Percentiles rank a stretch among this genome's conserved stretches.
Conservation (phyloP, 2,113 vertebrate genomes). For the Cyprinodon tularosa region DNA sequence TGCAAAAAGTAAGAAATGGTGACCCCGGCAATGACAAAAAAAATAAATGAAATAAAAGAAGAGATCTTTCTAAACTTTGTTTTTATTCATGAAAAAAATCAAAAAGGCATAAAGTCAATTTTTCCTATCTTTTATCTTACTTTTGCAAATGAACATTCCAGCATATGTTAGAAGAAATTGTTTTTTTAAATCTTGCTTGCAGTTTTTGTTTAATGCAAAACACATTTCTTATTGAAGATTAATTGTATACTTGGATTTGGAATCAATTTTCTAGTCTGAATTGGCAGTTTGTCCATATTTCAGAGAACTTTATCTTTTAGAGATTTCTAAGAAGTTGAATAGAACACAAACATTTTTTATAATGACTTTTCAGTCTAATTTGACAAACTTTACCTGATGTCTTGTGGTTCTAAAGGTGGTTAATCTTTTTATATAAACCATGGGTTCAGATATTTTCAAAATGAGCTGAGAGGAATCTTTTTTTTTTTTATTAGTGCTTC, state of each 20-base stretch:
- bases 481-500: too few relatives aligned
- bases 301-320: too few relatives aligned
- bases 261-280: too few relatives aligned
- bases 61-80: conserved; percentile 28
- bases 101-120: conserved; percentile 16
- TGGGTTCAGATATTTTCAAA: not conserved
- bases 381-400: not conserved
- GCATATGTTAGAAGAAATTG: not conserved
- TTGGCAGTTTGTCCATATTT: too few relatives aligned
- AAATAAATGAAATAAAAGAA: conserved; percentile 20
- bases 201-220: too few relatives aligned
- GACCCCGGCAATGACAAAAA: conserved; percentile 30
- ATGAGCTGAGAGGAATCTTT: too few relatives aligned
- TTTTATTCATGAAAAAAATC: conserved; percentile 11
- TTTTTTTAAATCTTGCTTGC: not conserved
- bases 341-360: too few relatives aligned
- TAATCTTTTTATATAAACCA: not conserved
- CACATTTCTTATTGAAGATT: too few relatives aligned
- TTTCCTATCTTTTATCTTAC: not conserved
- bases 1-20: conserved; percentile 42
- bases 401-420: not conserved
- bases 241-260: too few relatives aligned
- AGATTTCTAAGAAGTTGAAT: too few relatives aligned
- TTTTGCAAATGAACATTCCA: not conserved
- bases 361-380: not conserved